These are phyloP conservation scores for Pelosia muscerda DNA, from an alignment of 2,888 invertebrate species.

Conservation along the genomic window DNA sequence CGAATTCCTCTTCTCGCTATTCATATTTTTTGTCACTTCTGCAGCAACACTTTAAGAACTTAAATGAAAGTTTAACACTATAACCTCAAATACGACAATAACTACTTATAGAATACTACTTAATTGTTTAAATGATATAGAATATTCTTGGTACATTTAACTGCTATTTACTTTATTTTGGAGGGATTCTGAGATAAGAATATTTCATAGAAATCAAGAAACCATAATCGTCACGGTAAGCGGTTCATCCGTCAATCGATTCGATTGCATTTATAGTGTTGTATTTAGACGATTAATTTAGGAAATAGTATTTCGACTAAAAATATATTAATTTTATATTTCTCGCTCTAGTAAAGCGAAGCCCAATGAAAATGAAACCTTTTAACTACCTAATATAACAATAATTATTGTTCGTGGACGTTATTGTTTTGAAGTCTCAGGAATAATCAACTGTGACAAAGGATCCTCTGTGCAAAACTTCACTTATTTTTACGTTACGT, in stretches of 20 bases:
- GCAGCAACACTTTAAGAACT: conserved; percentile 10
- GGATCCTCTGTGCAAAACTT: not conserved
- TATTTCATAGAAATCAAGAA: conserved; percentile 19
- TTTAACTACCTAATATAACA: too few species aligned
- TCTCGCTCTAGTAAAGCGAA: not conserved
- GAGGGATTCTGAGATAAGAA: conserved; percentile 28
- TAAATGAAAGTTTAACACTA: conserved; percentile 29
- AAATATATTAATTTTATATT: not conserved
- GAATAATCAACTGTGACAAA: too few species aligned
- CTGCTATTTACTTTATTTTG: conserved; percentile 19
- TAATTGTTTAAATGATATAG: not conserved
- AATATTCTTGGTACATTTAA: not conserved
- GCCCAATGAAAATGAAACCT: too few species aligned
- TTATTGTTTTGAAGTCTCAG: too few species aligned
- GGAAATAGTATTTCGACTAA: not conserved
- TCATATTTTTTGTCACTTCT: conserved; percentile 62
- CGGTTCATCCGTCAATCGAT: conserved; percentile 24
- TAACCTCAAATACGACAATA: conserved; percentile 38
- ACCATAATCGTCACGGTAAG: conserved; percentile 38
- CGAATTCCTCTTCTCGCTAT: conserved; percentile 87
- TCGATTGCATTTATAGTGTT: conserved; percentile 41
- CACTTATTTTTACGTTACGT: conserved; percentile 4
- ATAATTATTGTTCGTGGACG: too few species aligned
- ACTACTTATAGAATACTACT: conserved; percentile 8
- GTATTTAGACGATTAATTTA: conserved; percentile 12